Evolutionary conservation across 2,888 invertebrate species (phyloP), one percentile per base, ranked within the genome.

Genomic region (Sarcophaga rosellei): DNA sequence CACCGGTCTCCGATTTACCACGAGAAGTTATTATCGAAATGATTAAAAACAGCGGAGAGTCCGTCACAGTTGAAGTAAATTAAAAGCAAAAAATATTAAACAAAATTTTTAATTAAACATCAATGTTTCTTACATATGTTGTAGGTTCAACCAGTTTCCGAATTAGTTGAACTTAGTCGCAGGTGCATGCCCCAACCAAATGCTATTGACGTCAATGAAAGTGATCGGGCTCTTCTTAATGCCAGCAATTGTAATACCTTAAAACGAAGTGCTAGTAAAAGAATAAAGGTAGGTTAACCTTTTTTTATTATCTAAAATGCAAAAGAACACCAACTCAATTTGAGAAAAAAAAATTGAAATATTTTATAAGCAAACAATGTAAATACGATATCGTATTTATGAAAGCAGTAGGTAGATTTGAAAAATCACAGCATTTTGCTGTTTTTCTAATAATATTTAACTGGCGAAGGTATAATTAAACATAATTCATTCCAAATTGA

Each of bases 11-110:
- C 91, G 97, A 96, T 79, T 95, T 96, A 91, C 96, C 96, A 74
- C 95, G 99, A 77, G 98, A 99, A 92, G 97, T 98, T 90, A 97
- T 99, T 88, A 98, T 98, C 89, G 98, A 98, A 92, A 95, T 99
- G 92, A 98, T 99, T 90, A 96, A 97, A 90, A 95, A 97, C 87
- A 97, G 97, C 88, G 96, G 96, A 79, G 96, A 96, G 90, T 95
- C 95, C 89, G 97, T 98, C 86, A 96, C 95, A 69, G 95, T 99
- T 80, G 97, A 97, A 96, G 97, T 97, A 92, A 93, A 95, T 93
- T 4, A 12, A 76, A 57, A 23, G 4, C 8, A 20, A 35, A 0
- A 61, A 23, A 44, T 3, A n/a, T 25, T 70, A 20, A 68, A 62
- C 2, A 20, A 4, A 35, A 45, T 45, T 25, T 2, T 20, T 17